phyloP scores from a whole-genome alignment of 2,113 vertebrate genomes.

The Rhinolophus ferrumequinum region DNA sequence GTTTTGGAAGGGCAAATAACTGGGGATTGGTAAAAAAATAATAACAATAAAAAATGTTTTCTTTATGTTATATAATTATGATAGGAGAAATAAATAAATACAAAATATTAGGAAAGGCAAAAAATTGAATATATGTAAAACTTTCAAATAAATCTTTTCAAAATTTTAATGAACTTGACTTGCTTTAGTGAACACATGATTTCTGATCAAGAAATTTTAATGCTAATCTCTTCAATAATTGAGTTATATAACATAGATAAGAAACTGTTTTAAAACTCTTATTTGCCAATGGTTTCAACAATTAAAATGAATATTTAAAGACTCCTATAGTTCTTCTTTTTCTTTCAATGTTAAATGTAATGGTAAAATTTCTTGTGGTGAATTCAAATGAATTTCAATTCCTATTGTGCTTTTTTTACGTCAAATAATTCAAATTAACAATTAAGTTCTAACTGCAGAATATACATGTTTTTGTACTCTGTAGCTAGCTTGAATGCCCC shows the following conservation, averaged over 20 bases:
- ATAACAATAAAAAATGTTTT: background rate
- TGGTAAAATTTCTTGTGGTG: background rate
- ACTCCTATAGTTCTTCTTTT: background rate
- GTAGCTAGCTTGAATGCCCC: background rate
- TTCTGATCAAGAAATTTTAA: background rate
- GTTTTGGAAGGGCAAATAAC: background rate
- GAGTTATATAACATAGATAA: background rate
- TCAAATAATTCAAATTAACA: conserved; percentile 5
- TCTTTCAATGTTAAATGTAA: conserved; percentile 1
- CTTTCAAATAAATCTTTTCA: background rate
- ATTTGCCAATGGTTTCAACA: background rate
- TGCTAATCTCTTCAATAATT: background rate
- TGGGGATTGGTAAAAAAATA: background rate
- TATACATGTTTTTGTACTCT: background rate
- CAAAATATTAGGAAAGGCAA: background rate
- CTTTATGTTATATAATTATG: background rate
- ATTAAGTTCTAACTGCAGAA: background rate
- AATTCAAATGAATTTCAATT: conserved; percentile 35
- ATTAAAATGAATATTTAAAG: background rate
- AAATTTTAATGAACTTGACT: background rate
- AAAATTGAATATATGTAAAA: background rate
- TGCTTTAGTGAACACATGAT: background rate
- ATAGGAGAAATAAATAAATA: conserved; percentile 6
- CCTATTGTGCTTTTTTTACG: background rate
- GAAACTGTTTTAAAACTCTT: background rate